phyloP scores from a whole-genome alignment of 37 sponge, comb jelly and placozoan genomes.

The Oopsacas minuta region DNA sequence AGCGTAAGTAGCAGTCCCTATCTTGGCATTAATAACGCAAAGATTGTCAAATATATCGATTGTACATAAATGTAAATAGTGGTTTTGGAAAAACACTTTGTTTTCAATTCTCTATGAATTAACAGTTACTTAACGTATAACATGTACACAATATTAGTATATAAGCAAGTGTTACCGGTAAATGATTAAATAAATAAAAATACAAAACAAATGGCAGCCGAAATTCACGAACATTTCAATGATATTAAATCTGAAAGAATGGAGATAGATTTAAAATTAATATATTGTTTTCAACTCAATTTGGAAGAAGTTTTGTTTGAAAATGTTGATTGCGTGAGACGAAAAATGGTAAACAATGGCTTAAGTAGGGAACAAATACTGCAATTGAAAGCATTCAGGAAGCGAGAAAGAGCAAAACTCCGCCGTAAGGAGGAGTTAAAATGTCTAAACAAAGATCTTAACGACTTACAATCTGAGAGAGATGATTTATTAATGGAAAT shows the following conservation, averaged over 20 bases:
- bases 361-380: neutral
- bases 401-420: neutral
- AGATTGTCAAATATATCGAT: no score
- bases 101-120: no score
- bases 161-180: neutral
- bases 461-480: neutral
- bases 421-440: neutral
- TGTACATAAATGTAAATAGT: no score
- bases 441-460: neutral
- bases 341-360: neutral
- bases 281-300: neutral
- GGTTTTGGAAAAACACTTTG: no score
- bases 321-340: neutral
- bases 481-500: neutral
- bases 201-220: neutral
- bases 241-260: neutral
- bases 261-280: neutral
- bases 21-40: no score
- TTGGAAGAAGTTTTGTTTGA: neutral
- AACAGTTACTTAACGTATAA: neutral
- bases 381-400: constrained; percentile 1
- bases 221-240: neutral
- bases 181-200: neutral
- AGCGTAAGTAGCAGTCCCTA: no score
- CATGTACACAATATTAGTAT: neutral